These are phyloP conservation scores for Parotocinclus haroldoi DNA, from an alignment of 2,797 vertebrate genomes.

Conservation along the genomic window DNA sequence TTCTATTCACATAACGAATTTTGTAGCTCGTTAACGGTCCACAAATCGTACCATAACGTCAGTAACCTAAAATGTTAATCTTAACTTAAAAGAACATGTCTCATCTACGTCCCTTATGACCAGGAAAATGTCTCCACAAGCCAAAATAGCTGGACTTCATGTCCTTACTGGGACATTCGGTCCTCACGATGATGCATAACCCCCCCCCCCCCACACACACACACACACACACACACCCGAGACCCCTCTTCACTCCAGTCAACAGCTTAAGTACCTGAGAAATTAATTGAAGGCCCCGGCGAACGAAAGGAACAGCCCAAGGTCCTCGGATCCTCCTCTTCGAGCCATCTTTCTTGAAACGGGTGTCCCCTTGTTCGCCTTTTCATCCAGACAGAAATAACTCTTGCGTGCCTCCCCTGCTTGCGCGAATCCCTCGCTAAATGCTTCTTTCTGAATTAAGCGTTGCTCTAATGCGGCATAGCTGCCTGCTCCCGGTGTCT, in stretches of 20 bases:
- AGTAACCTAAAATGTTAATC: too few relatives aligned
- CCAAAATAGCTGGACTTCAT: too few relatives aligned
- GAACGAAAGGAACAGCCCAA: slow-evolving; percentile 37
- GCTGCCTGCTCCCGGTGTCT: slow-evolving; percentile 19
- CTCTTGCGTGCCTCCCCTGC: slow-evolving; percentile 9
- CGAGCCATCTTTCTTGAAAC: slow-evolving; percentile 25
- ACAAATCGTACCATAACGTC: too few relatives aligned
- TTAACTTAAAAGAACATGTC: too few relatives aligned
- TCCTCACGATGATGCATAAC: too few relatives aligned
- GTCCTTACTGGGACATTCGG: too few relatives aligned
- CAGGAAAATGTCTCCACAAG: too few relatives aligned
- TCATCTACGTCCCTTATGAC: too few relatives aligned
- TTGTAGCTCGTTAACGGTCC: too few relatives aligned
- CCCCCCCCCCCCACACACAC: too few relatives aligned
- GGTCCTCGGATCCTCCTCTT: slow-evolving; percentile 29
- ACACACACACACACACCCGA: slow-evolving; percentile 3
- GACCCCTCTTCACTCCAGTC: slow-evolving; percentile 24
- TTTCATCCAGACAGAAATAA: slow-evolving; percentile 24
- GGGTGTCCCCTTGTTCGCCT: neutral
- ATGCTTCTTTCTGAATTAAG: neutral
- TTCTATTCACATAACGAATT: too few relatives aligned
- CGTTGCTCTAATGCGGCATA: neutral
- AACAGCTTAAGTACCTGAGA: slow-evolving; percentile 32
- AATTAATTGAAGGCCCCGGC: slow-evolving; percentile 43
- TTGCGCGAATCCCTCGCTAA: neutral